phyloP scores from a whole-genome alignment of 2,113 vertebrate genomes.

The Thalassoma bifasciatum region DNA sequence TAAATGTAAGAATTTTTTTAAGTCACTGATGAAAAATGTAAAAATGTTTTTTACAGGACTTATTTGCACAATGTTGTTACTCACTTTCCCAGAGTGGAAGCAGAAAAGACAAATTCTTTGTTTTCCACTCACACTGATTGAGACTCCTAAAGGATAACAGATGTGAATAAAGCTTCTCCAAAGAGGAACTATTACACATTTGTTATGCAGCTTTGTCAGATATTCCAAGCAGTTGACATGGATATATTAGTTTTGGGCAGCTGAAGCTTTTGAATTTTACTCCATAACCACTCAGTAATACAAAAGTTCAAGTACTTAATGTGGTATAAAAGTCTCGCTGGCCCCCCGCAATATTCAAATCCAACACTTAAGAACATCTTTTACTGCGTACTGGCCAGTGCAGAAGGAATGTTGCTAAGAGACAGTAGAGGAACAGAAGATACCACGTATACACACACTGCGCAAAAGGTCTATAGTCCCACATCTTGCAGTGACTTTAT shows the following conservation, averaged over 20 bases:
- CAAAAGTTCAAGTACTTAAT: neutral
- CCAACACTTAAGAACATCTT: neutral
- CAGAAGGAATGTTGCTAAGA: neutral
- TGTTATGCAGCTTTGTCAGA: neutral
- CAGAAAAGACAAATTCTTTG: neutral
- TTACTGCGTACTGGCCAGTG: neutral
- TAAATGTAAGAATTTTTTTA: too few species aligned
- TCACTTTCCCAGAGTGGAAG: neutral
- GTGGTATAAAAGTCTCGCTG: too few species aligned
- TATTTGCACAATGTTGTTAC: neutral
- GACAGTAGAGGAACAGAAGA: neutral
- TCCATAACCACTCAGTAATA: neutral
- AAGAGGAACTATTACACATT: conserved; percentile 1
- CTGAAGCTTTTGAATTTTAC: neutral
- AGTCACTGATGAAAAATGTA: too few species aligned
- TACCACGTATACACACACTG: neutral
- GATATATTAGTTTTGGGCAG: too few species aligned
- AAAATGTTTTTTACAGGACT: neutral
- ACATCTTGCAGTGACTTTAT: conserved; percentile 9
- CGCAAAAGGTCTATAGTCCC: neutral
- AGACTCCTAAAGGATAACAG: neutral
- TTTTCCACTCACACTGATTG: conserved; percentile 38
- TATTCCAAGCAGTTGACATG: too few species aligned
- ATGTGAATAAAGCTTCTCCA: too few species aligned
- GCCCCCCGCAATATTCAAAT: neutral